Evolutionary conservation across 2,113 vertebrate species (phyloP), one percentile per base, ranked within the genome.

Genomic region (Syngnathus scovelli): DNA sequence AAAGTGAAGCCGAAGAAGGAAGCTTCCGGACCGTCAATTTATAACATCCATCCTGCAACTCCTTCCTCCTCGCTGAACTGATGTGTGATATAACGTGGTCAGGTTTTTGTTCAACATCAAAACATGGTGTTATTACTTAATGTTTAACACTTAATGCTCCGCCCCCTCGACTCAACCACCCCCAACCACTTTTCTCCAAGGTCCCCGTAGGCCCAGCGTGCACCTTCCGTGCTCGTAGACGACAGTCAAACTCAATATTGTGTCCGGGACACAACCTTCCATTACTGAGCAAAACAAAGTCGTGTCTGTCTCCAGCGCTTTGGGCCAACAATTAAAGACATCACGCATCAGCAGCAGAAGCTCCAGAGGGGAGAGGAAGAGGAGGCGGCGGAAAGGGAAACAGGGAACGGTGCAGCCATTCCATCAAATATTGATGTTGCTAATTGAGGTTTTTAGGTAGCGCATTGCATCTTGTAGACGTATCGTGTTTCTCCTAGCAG

Each of bases 281-380:
- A 89, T 92, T 91, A 91, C 87, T 81, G 87, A 89, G 85, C 80
- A 91, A 91, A 89, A 41, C 83, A 85, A 88, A 86, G 84, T 89
- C 75, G 72, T 90, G 88, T 90, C 89, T 89, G 83, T 89, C 89
- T 90, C 68, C 78, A 77, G 78, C 77, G 90, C 91, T 91, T 87
- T 87, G 85, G 88, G 88, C 90, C 86, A 91, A 86, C 89, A 90
- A 90, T 91, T 91, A 91, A 90, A 89, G 84, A 85, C 83, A 89
- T 85, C 83, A 88, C 64, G 72, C 73, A 58, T 58, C 76, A 84
- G 83, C 78, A 75, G 27, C 72, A 74, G 80, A 64, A 78, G 78
- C 74, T 70, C 77, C 71, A 66, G 52, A 82, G 77, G 69, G 74
- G 51, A 66, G 78, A 66, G 73, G 64, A n/a, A 77, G 55, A 58